Evolutionary conservation across 2,797 vertebrate genomes (phyloP).

Genomic region (Meriones psammophilus): DNA sequence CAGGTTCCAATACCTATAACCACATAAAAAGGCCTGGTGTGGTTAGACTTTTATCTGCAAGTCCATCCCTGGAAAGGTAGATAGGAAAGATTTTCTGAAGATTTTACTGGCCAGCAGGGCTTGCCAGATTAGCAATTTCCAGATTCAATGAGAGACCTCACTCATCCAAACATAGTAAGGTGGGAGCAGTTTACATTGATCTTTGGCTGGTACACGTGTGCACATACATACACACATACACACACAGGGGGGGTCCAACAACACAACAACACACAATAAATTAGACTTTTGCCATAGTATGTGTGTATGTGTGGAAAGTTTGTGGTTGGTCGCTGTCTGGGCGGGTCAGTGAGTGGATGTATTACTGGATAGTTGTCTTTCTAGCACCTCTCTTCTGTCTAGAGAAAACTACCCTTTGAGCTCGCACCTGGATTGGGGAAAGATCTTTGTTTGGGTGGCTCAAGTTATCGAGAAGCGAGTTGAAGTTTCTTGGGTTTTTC

Average conservation of each 20-base stretch:
- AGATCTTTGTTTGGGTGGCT: background rate
- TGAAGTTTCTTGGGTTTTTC: background rate
- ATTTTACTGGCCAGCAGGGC: background rate
- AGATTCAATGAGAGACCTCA: background rate
- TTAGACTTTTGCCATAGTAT: background rate
- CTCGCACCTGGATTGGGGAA: constrained; percentile 3
- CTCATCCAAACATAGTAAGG: background rate
- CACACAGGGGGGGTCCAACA: background rate
- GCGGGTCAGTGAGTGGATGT: background rate
- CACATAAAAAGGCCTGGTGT: background rate
- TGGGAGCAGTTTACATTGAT: background rate
- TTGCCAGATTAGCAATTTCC: background rate
- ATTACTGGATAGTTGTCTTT: background rate
- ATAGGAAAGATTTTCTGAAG: background rate
- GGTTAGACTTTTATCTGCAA: background rate
- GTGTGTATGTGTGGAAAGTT: background rate
- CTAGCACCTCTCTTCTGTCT: background rate
- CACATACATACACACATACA: accelerated
- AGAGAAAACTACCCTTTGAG: constrained; percentile 47
- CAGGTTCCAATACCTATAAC: background rate
- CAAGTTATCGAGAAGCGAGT: background rate
- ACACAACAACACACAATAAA: background rate
- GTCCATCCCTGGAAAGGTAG: too few species aligned
- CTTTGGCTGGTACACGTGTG: background rate
- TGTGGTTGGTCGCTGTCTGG: background rate